Evolutionary conservation across 2,888 invertebrate species (phyloP).

Genomic region (Callosobruchus maculatus): DNA sequence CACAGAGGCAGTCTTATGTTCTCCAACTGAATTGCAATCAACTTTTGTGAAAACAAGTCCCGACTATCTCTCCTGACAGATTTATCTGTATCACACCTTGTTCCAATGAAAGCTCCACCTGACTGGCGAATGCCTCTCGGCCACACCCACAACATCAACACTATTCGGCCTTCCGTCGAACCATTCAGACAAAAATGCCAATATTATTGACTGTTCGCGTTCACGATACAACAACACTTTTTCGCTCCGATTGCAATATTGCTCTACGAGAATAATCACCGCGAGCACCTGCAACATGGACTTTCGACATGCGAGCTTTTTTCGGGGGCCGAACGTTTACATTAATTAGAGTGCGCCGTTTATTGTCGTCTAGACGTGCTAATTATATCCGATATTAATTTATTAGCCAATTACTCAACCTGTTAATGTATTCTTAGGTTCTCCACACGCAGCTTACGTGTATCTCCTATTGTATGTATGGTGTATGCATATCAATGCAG

Average conservation of each 20-base stretch:
- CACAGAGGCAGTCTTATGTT: too few species aligned
- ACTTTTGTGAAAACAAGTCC: neutral
- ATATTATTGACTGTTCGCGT: neutral
- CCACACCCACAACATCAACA: neutral
- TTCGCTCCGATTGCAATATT: neutral
- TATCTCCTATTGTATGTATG: too few species aligned
- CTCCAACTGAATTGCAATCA: too few species aligned
- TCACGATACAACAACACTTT: neutral
- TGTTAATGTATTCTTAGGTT: neutral
- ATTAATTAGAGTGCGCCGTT: neutral
- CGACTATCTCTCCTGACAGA: neutral
- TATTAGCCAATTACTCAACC: neutral
- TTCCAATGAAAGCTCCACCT: neutral
- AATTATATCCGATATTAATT: conserved; percentile 1
- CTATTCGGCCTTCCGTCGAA: neutral
- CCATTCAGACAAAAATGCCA: neutral
- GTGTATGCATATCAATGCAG: too few species aligned
- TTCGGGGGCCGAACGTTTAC: neutral
- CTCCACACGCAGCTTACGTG: neutral
- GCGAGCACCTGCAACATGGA: neutral
- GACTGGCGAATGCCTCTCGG: neutral
- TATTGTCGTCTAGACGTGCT: conserved; percentile 2
- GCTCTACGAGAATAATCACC: neutral
- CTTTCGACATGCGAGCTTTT: neutral
- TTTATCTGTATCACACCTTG: neutral